Conservation (phyloP, 2,888 invertebrate species). For the Geotrupes spiniger region DNA sequence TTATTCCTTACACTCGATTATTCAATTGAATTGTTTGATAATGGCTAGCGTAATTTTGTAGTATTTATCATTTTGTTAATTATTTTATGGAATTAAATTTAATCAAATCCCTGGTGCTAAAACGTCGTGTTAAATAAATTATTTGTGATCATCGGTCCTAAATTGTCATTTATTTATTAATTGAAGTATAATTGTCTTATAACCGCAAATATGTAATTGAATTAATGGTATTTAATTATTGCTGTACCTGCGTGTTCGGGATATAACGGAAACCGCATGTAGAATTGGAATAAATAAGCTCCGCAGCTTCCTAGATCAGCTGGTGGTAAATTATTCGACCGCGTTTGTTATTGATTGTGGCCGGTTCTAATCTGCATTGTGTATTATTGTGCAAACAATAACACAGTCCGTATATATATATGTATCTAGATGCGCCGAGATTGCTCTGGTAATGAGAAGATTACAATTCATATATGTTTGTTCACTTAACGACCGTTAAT, state of each 20-base stretch:
- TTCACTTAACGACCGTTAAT: constrained; percentile 16
- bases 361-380: constrained; percentile 37
- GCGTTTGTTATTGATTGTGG: constrained; percentile 38
- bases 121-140: too few relatives aligned
- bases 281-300: constrained; percentile 23
- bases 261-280: constrained; percentile 12
- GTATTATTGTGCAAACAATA: constrained; percentile 37
- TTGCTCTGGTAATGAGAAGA: constrained; percentile 40
- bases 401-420: constrained; percentile 30
- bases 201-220: constrained; percentile 4
- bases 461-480: constrained; percentile 33
- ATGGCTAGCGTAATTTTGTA: too few relatives aligned
- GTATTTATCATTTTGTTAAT: too few relatives aligned
- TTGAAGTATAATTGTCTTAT: too few relatives aligned
- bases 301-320: constrained; percentile 23
- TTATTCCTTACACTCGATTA: too few relatives aligned
- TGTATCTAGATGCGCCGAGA: constrained; percentile 32
- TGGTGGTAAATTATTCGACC: constrained; percentile 33
- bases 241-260: constrained; percentile 2
- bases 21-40: too few relatives aligned
- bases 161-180: too few relatives aligned
- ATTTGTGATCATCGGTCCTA: too few relatives aligned
- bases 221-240: constrained; percentile 19
- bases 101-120: too few relatives aligned
- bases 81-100: too few relatives aligned